These are phyloP conservation scores for Procavia capensis DNA, from an alignment of 2,113 vertebrate genomes.

Conservation along the genomic window DNA sequence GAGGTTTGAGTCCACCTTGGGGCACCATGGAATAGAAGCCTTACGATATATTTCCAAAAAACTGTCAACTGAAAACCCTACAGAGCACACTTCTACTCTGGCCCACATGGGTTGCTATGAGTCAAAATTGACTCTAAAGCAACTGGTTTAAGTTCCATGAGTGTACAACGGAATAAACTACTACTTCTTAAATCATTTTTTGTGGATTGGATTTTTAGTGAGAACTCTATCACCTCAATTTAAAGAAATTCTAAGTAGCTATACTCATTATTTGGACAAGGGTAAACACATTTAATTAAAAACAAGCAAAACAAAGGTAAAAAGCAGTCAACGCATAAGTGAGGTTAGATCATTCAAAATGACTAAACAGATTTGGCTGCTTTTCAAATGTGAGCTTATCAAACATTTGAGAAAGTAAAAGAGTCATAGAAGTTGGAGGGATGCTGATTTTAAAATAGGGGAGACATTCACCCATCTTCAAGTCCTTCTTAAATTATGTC, in stretches of 20 bases:
- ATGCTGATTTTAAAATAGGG: slow-evolving; percentile 20
- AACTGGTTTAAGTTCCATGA: neutral
- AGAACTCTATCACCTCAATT: neutral
- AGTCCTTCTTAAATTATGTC: slow-evolving; percentile 1
- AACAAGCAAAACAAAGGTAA: slow-evolving; percentile 22
- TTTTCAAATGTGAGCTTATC: neutral
- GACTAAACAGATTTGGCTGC: neutral
- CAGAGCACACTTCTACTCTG: too few relatives aligned
- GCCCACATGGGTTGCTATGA: too few relatives aligned
- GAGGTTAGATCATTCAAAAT: slow-evolving; percentile 22
- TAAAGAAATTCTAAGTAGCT: neutral
- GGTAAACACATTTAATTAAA: neutral
- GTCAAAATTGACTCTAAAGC: too few relatives aligned
- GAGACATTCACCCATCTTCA: neutral
- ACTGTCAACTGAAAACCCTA: too few relatives aligned
- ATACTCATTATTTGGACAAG: neutral
- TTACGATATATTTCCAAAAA: too few relatives aligned
- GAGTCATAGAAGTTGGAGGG: neutral
- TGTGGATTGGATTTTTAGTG: neutral
- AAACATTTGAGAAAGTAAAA: slow-evolving; percentile 9
- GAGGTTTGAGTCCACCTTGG: too few relatives aligned
- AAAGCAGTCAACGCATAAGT: neutral
- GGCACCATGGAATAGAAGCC: too few relatives aligned
- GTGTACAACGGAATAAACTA: neutral
- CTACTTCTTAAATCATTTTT: neutral